A percentile compares a stretch with the other conserved stretches of the same genome.
phyloP scores from a whole-genome alignment of 1,140 invertebrate genomes.

The Pachyrhynchus sulphureomaculatus region DNA sequence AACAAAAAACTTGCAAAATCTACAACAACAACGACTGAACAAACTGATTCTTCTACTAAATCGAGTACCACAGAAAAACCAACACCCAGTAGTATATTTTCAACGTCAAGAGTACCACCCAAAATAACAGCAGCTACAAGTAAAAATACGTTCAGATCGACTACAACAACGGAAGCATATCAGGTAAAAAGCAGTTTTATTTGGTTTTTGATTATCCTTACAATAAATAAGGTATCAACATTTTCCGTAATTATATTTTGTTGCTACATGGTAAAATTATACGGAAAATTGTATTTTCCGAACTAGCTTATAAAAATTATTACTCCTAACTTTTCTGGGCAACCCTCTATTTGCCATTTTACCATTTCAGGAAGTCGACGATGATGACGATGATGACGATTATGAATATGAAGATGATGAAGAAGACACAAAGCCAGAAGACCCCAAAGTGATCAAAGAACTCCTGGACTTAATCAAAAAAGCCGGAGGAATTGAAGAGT shows the following conservation, averaged over 20 bases:
- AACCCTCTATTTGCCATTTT: no score
- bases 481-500: conserved; percentile 76
- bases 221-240: no score
- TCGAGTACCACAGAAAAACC: conserved; percentile 16
- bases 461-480: conserved; percentile 81
- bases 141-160: conserved; percentile 45
- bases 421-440: conserved; percentile 56
- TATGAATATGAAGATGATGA: conserved; percentile 65
- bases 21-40: conserved; percentile 55
- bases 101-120: conserved; percentile 44
- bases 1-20: conserved; percentile 57
- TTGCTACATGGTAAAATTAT: no score
- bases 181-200: conserved; percentile 27
- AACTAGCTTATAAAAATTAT: no score
- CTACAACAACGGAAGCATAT: conserved; percentile 38
- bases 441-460: conserved; percentile 82
- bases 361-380: no score
- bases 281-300: no score
- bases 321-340: no score
- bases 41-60: conserved; percentile 47
- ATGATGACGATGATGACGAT: conserved; percentile 50
- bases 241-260: no score
- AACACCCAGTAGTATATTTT: conserved; percentile 30
- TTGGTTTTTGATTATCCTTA: no score
- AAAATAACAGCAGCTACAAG: conserved; percentile 51